Evolutionary conservation across 2,888 invertebrate genomes (phyloP).

Genomic region (Agrotis puta): DNA sequence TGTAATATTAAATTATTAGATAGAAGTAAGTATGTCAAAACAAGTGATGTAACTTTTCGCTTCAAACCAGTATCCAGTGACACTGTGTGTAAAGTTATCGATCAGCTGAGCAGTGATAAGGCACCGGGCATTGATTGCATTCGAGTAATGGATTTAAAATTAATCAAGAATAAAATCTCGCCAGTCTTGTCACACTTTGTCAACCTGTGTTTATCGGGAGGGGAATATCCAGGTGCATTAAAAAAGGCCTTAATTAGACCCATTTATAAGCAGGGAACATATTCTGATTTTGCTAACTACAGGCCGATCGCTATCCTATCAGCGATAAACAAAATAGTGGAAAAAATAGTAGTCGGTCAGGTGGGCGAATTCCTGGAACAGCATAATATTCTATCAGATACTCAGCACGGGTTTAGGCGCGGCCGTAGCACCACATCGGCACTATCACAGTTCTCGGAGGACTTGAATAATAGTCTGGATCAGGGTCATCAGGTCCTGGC

Average conservation of each 20-base stretch:
- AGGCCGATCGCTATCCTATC: constrained; percentile 11
- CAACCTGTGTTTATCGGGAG: constrained; percentile 16
- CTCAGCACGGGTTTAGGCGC: constrained; percentile 11
- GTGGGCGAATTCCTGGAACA: constrained; percentile 14
- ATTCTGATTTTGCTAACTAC: neutral
- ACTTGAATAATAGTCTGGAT: neutral
- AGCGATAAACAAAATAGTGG: constrained; percentile 16
- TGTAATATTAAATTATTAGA: constrained; percentile 19
- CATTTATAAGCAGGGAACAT: neutral
- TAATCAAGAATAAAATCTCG: constrained; percentile 16
- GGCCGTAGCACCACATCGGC: constrained; percentile 10
- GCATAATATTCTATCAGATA: constrained; percentile 5
- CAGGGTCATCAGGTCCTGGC: neutral
- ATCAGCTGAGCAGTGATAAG: constrained; percentile 22
- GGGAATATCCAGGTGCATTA: constrained; percentile 8
- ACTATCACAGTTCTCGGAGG: constrained; percentile 7
- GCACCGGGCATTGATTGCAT: constrained; percentile 25
- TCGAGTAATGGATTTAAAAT: constrained; percentile 18
- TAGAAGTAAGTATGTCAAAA: constrained; percentile 8
- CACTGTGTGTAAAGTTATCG: constrained; percentile 18
- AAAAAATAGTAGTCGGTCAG: constrained; percentile 10
- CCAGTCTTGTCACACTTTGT: constrained; percentile 32
- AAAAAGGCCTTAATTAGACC: constrained; percentile 21
- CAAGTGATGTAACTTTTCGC: constrained; percentile 2
- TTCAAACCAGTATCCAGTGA: constrained; percentile 18